phyloP scores from a whole-genome alignment of 2,113 vertebrate genomes.

The Aegithalos caudatus region DNA sequence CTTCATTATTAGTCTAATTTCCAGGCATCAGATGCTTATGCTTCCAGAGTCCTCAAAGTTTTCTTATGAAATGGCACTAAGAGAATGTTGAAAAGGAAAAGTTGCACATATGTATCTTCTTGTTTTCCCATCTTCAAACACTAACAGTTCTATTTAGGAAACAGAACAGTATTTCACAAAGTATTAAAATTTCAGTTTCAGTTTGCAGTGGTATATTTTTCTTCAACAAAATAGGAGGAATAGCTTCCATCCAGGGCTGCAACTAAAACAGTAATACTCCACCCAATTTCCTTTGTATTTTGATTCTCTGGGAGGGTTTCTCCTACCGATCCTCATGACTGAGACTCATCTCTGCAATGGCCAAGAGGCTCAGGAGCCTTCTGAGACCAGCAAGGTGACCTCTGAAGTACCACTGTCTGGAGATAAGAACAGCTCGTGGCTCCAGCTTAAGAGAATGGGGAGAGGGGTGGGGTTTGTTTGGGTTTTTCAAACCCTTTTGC shows the following conservation, averaged over 20 bases:
- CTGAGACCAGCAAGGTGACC: neutral
- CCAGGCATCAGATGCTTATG: neutral
- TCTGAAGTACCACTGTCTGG: neutral
- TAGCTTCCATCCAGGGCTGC: neutral
- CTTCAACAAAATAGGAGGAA: neutral
- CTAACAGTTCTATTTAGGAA: neutral
- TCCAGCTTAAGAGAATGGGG: neutral
- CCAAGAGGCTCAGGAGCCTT: neutral
- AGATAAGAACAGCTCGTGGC: neutral
- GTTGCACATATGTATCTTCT: rapidly evolving
- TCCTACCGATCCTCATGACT: rapidly evolving
- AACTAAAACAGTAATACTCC: neutral
- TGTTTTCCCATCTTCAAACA: neutral
- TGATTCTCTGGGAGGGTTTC: neutral
- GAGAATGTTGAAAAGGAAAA: neutral
- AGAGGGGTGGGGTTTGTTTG: neutral
- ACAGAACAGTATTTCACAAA: neutral
- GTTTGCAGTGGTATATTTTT: neutral
- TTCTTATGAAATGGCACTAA: neutral
- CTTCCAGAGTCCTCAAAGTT: neutral
- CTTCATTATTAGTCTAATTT: neutral
- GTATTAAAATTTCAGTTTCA: neutral
- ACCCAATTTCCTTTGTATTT: neutral
- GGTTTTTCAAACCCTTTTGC: neutral
- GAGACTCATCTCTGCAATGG: neutral